Evolutionary conservation across 2,113 vertebrate genomes (phyloP).

Genomic region (Grallaria varia): DNA sequence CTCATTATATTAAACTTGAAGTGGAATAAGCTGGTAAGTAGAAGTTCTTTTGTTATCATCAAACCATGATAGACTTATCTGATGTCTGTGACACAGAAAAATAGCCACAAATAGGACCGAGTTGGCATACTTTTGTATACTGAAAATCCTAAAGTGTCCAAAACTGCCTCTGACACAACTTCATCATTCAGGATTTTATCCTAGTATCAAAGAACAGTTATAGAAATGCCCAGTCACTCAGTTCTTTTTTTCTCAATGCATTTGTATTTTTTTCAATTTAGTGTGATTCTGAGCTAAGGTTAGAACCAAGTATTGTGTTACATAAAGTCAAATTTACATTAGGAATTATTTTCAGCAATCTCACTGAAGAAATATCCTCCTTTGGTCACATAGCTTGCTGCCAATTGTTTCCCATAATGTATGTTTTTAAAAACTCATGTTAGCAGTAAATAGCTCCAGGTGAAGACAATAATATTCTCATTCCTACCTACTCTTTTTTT

Average conservation of each 20-base stretch:
- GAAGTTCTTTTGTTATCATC: not conserved
- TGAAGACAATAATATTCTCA: not conserved
- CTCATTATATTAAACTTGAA: not conserved
- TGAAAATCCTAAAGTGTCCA: not conserved
- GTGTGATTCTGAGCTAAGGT: not conserved
- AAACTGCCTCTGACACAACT: not conserved
- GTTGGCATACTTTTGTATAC: not conserved
- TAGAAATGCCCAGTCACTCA: not conserved
- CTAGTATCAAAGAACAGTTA: not conserved
- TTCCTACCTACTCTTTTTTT: conserved; percentile 10
- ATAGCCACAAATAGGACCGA: not conserved
- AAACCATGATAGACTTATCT: not conserved
- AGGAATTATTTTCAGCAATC: not conserved
- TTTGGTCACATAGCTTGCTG: not conserved
- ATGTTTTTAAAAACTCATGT: not conserved
- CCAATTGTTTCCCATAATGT: not conserved
- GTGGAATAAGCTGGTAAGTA: not conserved
- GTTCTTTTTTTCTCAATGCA: not conserved
- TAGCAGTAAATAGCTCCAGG: not conserved
- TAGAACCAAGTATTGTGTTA: not conserved
- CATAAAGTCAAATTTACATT: not conserved
- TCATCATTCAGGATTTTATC: not conserved
- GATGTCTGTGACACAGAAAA: not conserved
- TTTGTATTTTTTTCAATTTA: not conserved
- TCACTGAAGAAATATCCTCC: not conserved